Evolutionary conservation across 2,888 invertebrate genomes (phyloP).

Genomic region (Linnaemya vulpina): DNA sequence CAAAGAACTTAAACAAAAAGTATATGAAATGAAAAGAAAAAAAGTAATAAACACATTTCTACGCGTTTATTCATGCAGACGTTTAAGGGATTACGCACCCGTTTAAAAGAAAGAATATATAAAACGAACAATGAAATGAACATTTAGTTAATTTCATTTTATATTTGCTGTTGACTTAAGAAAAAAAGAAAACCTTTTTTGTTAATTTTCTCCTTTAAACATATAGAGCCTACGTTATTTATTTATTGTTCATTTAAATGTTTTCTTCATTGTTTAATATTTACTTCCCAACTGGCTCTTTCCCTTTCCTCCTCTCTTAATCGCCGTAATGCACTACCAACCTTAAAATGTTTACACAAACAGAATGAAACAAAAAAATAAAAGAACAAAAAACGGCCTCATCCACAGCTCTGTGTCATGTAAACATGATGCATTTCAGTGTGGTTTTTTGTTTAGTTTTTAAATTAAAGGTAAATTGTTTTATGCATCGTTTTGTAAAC

Average conservation of each 20-base stretch:
- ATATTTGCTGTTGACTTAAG: neutral
- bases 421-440: slow-evolving; percentile 71
- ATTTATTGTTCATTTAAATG: slow-evolving; percentile 70
- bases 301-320: neutral
- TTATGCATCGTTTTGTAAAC: slow-evolving; percentile 70
- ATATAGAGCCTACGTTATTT: slow-evolving; percentile 60
- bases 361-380: slow-evolving; percentile 14
- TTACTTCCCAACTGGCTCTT: slow-evolving; percentile 26
- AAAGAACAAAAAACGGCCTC: slow-evolving; percentile 42
- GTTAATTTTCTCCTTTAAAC: slow-evolving; percentile 19
- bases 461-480: slow-evolving; percentile 71
- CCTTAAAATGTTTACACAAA: slow-evolving; percentile 66
- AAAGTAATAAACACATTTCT: slow-evolving; percentile 15
- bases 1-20: slow-evolving; percentile 48
- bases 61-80: slow-evolving; percentile 49
- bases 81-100: slow-evolving; percentile 67
- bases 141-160: slow-evolving; percentile 51
- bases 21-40: slow-evolving; percentile 10
- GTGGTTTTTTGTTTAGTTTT: slow-evolving; percentile 69
- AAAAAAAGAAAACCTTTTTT: neutral
- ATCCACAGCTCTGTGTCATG: slow-evolving; percentile 62
- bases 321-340: slow-evolving; percentile 22
- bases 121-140: slow-evolving; percentile 56
- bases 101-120: slow-evolving; percentile 27
- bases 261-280: slow-evolving; percentile 50